These are phyloP conservation scores for Sycophaga agraensis DNA, from an alignment of 1,140 invertebrate genomes.

Conservation along the genomic window DNA sequence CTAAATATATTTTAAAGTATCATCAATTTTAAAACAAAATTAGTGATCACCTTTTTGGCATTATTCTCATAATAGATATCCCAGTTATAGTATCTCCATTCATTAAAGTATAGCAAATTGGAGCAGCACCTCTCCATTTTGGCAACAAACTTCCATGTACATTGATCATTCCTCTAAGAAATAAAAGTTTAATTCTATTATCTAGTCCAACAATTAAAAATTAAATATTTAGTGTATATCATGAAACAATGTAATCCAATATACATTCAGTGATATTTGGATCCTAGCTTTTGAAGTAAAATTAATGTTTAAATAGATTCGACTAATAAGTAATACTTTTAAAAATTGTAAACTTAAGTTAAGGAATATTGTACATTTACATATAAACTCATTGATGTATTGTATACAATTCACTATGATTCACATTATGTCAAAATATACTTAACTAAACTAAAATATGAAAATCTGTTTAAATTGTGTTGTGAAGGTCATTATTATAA, in stretches of 20 bases:
- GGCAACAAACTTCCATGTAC: conserved; percentile 91
- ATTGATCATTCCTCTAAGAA: conserved; percentile 91
- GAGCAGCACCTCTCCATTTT: conserved; percentile 88
- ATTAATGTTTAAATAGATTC: not conserved
- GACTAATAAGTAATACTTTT: not conserved
- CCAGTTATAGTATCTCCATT: conserved; percentile 83
- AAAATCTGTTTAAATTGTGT: too few relatives aligned
- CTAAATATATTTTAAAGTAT: not conserved
- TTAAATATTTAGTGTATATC: conserved; percentile 4
- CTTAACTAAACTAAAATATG: too few relatives aligned
- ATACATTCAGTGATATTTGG: not conserved
- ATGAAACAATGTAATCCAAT: not conserved
- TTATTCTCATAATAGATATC: conserved; percentile 86
- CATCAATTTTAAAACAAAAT: not conserved
- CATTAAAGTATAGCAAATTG: conserved; percentile 80
- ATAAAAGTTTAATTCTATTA: too few relatives aligned
- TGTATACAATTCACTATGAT: too few relatives aligned
- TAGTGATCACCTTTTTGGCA: conserved; percentile 68
- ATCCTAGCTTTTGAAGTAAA: not conserved
- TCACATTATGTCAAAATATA: too few relatives aligned
- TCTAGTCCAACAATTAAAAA: conserved; percentile 42
- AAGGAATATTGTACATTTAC: too few relatives aligned
- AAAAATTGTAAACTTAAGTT: too few relatives aligned
- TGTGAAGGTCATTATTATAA: too few relatives aligned
- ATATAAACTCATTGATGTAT: too few relatives aligned